Evolutionary conservation across 2,888 invertebrate genomes (phyloP), one percentile per base, ranked within the genome.

Genomic region (Leistus spinibarbis): DNA sequence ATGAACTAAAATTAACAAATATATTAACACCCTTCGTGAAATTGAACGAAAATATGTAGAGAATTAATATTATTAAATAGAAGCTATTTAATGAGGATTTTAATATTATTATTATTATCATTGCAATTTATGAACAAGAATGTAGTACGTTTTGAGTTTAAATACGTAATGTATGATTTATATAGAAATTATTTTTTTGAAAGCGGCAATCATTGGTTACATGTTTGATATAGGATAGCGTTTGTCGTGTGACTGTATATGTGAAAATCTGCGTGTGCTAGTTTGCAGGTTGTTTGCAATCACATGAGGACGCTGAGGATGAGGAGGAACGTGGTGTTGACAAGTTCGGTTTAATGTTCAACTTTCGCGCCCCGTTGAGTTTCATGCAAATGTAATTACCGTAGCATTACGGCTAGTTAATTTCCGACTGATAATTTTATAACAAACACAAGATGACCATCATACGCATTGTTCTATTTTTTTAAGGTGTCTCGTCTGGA

Each of bases 311-410:
- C 10, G 1, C 7, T 7, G 40, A 40, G 40, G 1, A 40, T 7
- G 40, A 40, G 13, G 57, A 57, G 17, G 24, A 56, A 54, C 54
- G 57, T 68, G 68, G 24, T 24, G 68, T 57, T 68, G 68, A 68
- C 68, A 68, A 68, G 68, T 68, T 68, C 68, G 54, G 68, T 68
- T 68, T 68, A 68, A 56, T 56, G 68, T 68, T 68, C 56, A 68
- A 56, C 68, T 68, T 68, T 68, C 54, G 56, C 68, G 68, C 56
- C 57, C 54, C 54, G 54, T 57, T 68, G 68, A 40, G 40, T 57
- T 68, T 57, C 68, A 68, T 68, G 68, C 68, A 68, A 68, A 68
- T 68, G 68, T 68, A 68, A 68, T 68, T 68, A 68, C 68, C 10
- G 57, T 54, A 16, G 56, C 68, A 68, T 68, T 57, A 68, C 68